Percentiles rank a stretch among this genome's conserved stretches.
Evolutionary conservation across 2,888 invertebrate species (phyloP).

Genomic region (Priapulus caudatus): DNA sequence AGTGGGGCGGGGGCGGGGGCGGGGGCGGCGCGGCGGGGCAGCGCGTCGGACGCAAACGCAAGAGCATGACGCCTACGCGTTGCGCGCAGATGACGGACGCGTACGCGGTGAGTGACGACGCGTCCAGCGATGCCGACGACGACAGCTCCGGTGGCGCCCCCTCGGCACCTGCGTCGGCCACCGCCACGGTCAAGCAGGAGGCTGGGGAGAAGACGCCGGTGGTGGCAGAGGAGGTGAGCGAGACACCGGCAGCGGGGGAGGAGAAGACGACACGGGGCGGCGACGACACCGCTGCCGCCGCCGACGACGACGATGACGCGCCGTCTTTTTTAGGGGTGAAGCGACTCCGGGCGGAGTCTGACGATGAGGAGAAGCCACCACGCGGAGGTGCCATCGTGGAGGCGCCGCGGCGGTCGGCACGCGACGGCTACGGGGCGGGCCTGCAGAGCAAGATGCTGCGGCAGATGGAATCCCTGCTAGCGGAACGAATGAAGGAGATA

Average conservation of each 20-base stretch:
- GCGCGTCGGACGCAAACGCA: conserved; percentile 53
- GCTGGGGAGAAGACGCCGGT: neutral
- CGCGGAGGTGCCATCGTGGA: neutral
- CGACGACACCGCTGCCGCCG: neutral
- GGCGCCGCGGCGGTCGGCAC: too few species aligned
- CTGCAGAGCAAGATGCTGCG: neutral
- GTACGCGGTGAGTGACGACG: neutral
- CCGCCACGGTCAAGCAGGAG: too few species aligned
- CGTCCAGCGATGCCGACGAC: neutral
- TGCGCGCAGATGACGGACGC: conserved; percentile 46
- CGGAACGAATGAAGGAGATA: neutral
- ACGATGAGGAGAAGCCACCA: neutral
- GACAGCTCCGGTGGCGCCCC: neutral
- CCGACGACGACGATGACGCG: neutral
- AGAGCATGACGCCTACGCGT: conserved; percentile 73
- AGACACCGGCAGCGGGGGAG: too few species aligned
- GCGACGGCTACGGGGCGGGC: too few species aligned
- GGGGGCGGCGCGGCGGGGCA: neutral
- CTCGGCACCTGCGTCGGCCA: too few species aligned
- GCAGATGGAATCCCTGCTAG: conserved; percentile 3
- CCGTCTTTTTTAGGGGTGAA: neutral
- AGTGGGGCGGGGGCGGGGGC: conserved; percentile 12
- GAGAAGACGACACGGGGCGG: too few species aligned
- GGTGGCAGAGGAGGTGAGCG: neutral
- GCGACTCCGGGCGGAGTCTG: neutral